phyloP scores from a whole-genome alignment of 2,113 vertebrate species.

The Neotoma lepida region DNA sequence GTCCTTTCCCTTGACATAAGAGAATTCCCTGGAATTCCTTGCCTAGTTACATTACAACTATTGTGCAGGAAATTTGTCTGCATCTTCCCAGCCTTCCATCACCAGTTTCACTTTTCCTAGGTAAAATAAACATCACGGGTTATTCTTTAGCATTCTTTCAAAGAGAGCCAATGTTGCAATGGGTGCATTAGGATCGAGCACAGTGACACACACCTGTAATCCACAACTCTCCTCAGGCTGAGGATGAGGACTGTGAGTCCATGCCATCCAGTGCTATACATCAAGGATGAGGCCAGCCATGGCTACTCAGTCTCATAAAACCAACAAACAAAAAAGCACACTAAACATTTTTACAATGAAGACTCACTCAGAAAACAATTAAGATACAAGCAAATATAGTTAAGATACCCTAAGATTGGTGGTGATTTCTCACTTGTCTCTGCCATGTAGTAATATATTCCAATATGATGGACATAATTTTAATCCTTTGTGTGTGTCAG shows the following conservation, averaged over 20 bases:
- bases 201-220: background rate
- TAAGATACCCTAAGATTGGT: background rate
- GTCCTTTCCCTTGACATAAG: background rate
- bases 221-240: background rate
- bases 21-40: background rate
- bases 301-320: background rate
- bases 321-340: background rate
- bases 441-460: background rate
- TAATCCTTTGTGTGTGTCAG: background rate
- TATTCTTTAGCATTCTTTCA: constrained; percentile 26
- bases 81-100: background rate
- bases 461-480: background rate
- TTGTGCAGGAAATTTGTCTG: background rate
- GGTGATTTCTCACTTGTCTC: background rate
- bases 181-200: background rate
- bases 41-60: background rate
- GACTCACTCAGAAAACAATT: background rate
- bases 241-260: background rate
- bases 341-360: background rate
- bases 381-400: background rate
- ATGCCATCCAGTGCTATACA: background rate
- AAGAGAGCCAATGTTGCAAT: background rate
- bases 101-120: background rate
- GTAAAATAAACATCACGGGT: background rate
- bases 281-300: background rate